phyloP scores from a whole-genome alignment of 2,113 vertebrate species.

The Pelecanoides urinatrix region DNA sequence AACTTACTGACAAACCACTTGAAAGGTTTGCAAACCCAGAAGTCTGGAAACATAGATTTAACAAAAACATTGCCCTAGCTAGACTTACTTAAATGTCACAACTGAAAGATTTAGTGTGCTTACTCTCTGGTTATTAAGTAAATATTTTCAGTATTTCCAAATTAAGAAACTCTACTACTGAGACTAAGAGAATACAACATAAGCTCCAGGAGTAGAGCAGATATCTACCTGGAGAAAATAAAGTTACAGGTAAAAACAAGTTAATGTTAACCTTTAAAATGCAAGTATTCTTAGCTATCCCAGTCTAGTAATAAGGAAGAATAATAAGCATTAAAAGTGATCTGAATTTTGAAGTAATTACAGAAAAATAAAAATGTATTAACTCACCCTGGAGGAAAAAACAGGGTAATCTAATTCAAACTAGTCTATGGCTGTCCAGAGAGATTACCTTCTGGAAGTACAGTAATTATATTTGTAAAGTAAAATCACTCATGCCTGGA shows the following conservation, averaged over 20 bases:
- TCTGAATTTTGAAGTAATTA: conserved; percentile 47
- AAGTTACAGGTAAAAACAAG: not conserved
- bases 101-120: not conserved
- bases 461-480: conserved; percentile 51
- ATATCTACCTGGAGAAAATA: not conserved
- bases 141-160: conserved; percentile 14
- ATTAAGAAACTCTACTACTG: not conserved
- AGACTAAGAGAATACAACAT: not conserved
- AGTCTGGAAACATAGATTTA: not conserved
- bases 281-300: not conserved
- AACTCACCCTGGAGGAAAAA: conserved; percentile 30
- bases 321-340: not conserved
- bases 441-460: conserved; percentile 53
- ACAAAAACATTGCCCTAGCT: not conserved
- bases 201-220: not conserved
- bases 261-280: not conserved
- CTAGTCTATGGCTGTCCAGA: conserved; percentile 37
- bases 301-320: not conserved
- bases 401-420: conserved; percentile 29
- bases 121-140: not conserved
- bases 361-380: conserved; percentile 33
- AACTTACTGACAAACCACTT: not conserved
- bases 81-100: not conserved
- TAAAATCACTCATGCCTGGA: conserved; percentile 18
- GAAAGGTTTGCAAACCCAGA: not conserved